Percentiles rank a stretch among this genome's conserved stretches.
phyloP scores from a whole-genome alignment of 1,140 invertebrate genomes.

The Bactericera cockerelli region DNA sequence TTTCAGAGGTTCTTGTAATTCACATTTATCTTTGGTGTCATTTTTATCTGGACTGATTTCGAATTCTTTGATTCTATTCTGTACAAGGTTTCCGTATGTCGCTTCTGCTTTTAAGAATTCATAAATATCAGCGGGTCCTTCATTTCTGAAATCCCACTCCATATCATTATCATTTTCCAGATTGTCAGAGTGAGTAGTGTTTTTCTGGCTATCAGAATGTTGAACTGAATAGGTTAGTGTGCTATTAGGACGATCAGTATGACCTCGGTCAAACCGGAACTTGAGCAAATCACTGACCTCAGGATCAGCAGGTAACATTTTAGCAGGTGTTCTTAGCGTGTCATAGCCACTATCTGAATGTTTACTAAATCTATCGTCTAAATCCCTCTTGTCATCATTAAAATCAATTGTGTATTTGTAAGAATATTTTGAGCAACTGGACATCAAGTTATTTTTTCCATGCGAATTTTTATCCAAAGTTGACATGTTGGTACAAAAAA shows the following conservation, averaged over 20 bases:
- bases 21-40: constrained; percentile 23
- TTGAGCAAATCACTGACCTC: constrained; percentile 17
- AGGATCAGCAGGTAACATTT: constrained; percentile 14
- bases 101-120: constrained; percentile 18
- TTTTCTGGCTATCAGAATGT: constrained; percentile 1
- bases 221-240: constrained; percentile 13
- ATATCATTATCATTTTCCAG: neutral
- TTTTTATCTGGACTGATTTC: constrained; percentile 21
- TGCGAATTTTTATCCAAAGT: neutral
- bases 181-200: neutral
- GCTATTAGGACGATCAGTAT: neutral
- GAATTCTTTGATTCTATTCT: constrained; percentile 32
- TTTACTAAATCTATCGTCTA: constrained; percentile 19
- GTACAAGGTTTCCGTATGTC: constrained; percentile 34
- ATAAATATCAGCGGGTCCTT: constrained; percentile 2
- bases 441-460: neutral
- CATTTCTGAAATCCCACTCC: constrained; percentile 7
- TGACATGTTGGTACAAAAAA: neutral
- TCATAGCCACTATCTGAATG: constrained; percentile 30
- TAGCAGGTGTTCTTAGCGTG: constrained; percentile 23
- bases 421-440: neutral
- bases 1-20: constrained; percentile 33
- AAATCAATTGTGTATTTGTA: constrained; percentile 6
- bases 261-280: constrained; percentile 12
- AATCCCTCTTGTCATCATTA: neutral